Evolutionary conservation across 2,888 invertebrate genomes (phyloP).

Genomic region (Agrotis ipsilon): DNA sequence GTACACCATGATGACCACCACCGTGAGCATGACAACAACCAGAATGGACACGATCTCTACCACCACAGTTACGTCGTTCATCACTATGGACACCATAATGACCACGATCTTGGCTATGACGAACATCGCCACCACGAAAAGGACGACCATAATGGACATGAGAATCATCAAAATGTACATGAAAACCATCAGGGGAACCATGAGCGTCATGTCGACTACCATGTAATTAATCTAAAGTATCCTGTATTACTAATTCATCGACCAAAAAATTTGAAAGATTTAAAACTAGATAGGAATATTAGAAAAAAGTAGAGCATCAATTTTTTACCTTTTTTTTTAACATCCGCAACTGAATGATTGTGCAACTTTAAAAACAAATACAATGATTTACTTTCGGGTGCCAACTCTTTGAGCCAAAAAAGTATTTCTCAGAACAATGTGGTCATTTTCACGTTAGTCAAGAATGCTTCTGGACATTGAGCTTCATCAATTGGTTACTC

Average conservation of each 20-base stretch:
- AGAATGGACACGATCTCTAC: slow-evolving; percentile 35
- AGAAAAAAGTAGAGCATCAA: no score
- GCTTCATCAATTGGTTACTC: no score
- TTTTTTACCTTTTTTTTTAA: no score
- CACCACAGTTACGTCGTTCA: not conserved
- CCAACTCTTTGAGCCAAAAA: no score
- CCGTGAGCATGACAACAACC: slow-evolving; percentile 77
- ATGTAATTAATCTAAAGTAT: slow-evolving; percentile 46
- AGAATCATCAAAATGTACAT: not conserved
- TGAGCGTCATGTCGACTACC: slow-evolving; percentile 52
- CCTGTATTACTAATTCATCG: no score
- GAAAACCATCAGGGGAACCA: not conserved
- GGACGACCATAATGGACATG: no score
- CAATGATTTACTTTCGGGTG: not conserved
- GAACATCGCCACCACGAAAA: not conserved
- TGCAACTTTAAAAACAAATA: no score
- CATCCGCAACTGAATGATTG: not conserved
- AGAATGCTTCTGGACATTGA: no score
- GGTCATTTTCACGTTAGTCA: no score
- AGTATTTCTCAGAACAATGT: no score
- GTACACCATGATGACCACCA: slow-evolving; percentile 24
- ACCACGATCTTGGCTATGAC: not conserved
- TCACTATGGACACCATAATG: not conserved
- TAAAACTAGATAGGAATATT: no score
- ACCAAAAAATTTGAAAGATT: no score